Conservation (phyloP, 1,140 invertebrate genomes). For the Elymnias hypermnestra region DNA sequence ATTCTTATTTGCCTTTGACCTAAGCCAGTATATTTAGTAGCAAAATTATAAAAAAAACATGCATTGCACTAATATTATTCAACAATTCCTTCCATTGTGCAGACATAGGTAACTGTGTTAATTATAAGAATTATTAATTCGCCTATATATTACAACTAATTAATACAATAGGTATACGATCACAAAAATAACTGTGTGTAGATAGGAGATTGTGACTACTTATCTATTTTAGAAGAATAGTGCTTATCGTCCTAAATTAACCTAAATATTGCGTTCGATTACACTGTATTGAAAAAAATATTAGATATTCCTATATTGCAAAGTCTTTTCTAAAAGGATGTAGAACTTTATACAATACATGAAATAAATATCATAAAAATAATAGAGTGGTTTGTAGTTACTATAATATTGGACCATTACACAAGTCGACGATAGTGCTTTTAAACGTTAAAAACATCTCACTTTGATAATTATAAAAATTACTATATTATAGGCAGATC, state of each 20-base stretch:
- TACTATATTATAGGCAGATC: conserved; percentile 48
- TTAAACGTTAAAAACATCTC: conserved; percentile 3
- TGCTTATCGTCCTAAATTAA: conserved; percentile 5
- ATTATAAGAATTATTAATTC: neutral
- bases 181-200: conserved; percentile 20
- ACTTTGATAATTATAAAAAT: conserved; percentile 22
- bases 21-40: neutral
- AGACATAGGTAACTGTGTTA: conserved; percentile 16
- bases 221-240: conserved; percentile 16
- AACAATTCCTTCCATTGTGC: conserved; percentile 12
- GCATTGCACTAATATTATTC: neutral
- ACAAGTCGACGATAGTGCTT: conserved; percentile 7
- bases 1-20: too few relatives aligned
- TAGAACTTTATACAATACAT: neutral
- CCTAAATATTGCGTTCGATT: neutral
- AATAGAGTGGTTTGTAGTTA: neutral
- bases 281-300: conserved; percentile 7
- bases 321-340: neutral
- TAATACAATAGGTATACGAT: conserved; percentile 2
- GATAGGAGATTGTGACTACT: conserved; percentile 16
- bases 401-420: conserved; percentile 15
- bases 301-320: neutral
- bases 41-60: too few relatives aligned
- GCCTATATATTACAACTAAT: conserved; percentile 5
- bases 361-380: neutral